Percentiles rank a stretch among this genome's conserved stretches.
Evolutionary conservation across 2,888 invertebrate species (phyloP).

Genomic region (Dyspetes luteomarginatus): DNA sequence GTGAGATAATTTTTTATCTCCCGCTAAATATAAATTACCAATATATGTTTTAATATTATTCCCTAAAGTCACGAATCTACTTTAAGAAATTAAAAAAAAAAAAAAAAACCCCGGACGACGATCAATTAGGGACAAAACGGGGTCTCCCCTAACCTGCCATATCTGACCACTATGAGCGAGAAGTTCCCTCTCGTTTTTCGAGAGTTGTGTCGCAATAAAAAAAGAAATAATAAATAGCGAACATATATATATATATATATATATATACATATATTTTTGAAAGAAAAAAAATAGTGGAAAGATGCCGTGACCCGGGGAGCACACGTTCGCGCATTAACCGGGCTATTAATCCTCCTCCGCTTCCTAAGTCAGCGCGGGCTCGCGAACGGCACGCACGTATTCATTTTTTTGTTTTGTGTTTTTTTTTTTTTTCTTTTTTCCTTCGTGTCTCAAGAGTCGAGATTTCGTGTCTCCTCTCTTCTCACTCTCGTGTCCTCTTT

Average conservation of each 20-base stretch:
- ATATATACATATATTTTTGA: conserved; percentile 6
- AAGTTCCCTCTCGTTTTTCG: conserved; percentile 33
- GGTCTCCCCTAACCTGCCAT: conserved; percentile 1
- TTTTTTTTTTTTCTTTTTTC: conserved; percentile 10
- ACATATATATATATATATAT: conserved; percentile 25
- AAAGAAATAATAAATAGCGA: conserved; percentile 40
- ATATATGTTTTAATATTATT: background rate
- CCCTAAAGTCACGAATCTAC: background rate
- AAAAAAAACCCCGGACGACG: conserved; percentile 30
- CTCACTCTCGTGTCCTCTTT: background rate
- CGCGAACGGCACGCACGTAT: conserved; percentile 62
- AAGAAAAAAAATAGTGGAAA: conserved; percentile 34
- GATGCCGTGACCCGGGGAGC: conserved; percentile 66
- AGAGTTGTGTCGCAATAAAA: conserved; percentile 51
- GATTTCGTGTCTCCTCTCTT: conserved; percentile 6
- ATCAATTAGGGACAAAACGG: conserved; percentile 50
- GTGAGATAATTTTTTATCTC: too few relatives aligned
- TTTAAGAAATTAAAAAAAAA: background rate
- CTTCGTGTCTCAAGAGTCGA: conserved; percentile 8
- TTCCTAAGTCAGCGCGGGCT: conserved; percentile 61
- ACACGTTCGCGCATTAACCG: conserved; percentile 68
- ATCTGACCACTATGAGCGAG: background rate
- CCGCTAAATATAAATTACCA: too few relatives aligned
- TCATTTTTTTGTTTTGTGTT: conserved; percentile 11
- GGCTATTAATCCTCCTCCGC: conserved; percentile 69